Conservation (phyloP, 2,888 invertebrate genomes). For the Onchidella celtica region DNA sequence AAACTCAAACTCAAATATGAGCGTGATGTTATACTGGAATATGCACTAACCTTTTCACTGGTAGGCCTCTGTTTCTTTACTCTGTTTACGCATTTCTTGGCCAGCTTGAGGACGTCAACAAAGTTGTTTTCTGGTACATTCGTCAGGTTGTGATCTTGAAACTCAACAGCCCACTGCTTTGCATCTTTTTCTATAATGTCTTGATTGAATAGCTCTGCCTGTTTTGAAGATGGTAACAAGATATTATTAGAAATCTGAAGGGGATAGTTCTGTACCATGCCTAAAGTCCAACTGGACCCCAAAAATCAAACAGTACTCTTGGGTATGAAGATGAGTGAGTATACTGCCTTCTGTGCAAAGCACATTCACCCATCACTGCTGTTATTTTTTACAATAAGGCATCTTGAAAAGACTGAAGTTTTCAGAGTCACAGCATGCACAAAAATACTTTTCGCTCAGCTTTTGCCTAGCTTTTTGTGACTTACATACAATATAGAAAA, state of each 20-base stretch:
- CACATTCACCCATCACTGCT: no score
- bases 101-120: constrained; percentile 10
- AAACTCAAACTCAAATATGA: no score
- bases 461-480: no score
- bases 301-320: not conserved
- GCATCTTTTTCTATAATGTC: not conserved
- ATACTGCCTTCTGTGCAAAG: no score
- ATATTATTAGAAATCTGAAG: not conserved
- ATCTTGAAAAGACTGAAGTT: no score
- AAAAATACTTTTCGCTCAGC: no score
- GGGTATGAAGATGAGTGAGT: no score
- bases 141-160: constrained; percentile 18
- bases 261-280: not conserved
- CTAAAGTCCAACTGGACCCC: not conserved
- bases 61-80: constrained; percentile 16
- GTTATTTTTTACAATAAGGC: no score
- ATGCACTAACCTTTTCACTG: constrained; percentile 1
- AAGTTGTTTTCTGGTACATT: constrained; percentile 24
- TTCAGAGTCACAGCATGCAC: no score
- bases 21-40: no score
- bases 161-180: constrained; percentile 2
- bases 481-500: no score
- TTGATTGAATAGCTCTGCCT: constrained; percentile 10
- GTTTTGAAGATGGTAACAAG: constrained; percentile 2
- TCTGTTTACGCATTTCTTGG: not conserved